Percentiles rank a stretch among this genome's conserved stretches.
Conservation (phyloP, 1,140 invertebrate species). For the Copidosoma floridanum region DNA sequence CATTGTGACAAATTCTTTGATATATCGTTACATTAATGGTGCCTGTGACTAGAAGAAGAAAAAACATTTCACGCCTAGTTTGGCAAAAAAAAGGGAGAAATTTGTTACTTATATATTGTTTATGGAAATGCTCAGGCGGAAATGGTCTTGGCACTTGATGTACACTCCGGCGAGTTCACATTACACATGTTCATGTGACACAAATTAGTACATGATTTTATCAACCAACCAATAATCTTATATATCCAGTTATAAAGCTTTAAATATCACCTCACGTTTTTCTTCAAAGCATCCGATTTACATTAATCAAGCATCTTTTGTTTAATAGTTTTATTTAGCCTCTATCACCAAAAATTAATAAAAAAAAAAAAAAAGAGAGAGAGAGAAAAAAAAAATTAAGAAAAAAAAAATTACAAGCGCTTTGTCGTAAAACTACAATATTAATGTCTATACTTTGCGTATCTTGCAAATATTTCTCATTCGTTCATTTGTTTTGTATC, state of each 20-base stretch:
- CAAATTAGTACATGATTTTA: slow-evolving; percentile 1
- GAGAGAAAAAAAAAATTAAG: not conserved
- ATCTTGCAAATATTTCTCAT: not conserved
- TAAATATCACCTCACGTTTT: no score
- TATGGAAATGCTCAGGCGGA: slow-evolving; percentile 18
- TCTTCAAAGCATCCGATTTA: no score
- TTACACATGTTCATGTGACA: slow-evolving; percentile 4
- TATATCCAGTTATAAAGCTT: no score
- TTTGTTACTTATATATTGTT: no score
- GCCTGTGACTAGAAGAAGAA: slow-evolving; percentile 17
- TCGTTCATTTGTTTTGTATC: not conserved
- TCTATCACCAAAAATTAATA: not conserved
- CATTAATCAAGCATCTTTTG: no score
- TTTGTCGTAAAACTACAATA: not conserved
- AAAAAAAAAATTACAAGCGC: not conserved
- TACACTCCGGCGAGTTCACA: not conserved
- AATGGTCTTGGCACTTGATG: slow-evolving; percentile 9
- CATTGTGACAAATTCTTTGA: not conserved
- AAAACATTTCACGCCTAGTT: not conserved
- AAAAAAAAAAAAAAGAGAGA: not conserved
- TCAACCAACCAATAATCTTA: slow-evolving; percentile 9
- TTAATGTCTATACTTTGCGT: no score
- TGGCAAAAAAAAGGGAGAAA: not conserved
- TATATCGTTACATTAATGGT: not conserved
- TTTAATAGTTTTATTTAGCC: not conserved